Percentiles rank a stretch among this genome's conserved stretches.
Evolutionary conservation across 1,140 invertebrate genomes (phyloP).

Genomic region (Anastrepha ludens): DNA sequence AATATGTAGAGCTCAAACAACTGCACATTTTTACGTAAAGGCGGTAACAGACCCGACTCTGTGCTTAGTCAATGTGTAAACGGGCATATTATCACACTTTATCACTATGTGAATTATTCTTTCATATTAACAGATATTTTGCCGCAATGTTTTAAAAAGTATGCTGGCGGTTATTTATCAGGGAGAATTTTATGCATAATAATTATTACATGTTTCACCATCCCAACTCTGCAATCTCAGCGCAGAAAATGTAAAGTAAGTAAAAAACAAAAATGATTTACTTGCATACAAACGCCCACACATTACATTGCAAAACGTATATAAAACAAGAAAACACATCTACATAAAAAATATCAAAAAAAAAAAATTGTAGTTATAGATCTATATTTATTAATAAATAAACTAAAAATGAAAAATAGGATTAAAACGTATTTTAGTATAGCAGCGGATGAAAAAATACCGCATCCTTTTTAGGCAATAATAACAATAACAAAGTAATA

Average conservation of each 20-base stretch:
- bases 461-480: slow-evolving; percentile 43
- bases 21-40: not conserved
- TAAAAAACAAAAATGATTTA: too few species aligned
- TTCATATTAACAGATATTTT: slow-evolving; percentile 8
- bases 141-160: not conserved
- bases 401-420: slow-evolving; percentile 7
- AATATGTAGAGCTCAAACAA: slow-evolving; percentile 16
- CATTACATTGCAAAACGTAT: not conserved
- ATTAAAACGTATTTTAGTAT: slow-evolving; percentile 44
- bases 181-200: slow-evolving; percentile 29
- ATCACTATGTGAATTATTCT: not conserved
- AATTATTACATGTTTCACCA: not conserved
- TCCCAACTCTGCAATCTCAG: not conserved
- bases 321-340: not conserved
- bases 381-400: slow-evolving; percentile 46
- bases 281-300: not conserved
- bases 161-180: slow-evolving; percentile 33
- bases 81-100: not conserved
- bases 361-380: slow-evolving; percentile 29
- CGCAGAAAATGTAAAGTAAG: not conserved
- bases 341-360: not conserved
- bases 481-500: slow-evolving; percentile 41
- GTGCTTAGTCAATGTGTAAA: too few species aligned
- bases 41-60: not conserved
- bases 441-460: not conserved